Base-by-base conservation (phyloP, 2,797 vertebrate species). In the Lutjanus argentimaculatus region DNA sequence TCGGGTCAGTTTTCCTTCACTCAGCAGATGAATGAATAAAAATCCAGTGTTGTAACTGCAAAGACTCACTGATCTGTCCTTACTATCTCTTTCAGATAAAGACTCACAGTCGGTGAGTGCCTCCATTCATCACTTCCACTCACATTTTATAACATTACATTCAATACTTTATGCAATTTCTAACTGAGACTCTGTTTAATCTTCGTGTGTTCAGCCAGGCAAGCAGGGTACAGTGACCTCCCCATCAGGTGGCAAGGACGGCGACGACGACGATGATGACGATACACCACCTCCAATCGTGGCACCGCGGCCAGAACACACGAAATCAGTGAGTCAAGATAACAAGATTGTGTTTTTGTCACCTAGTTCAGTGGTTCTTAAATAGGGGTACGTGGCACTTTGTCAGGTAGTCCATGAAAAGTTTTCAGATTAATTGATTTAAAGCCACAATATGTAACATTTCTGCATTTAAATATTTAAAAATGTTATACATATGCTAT, bases 271-370 rank as follows among this genome's bases (percentile, higher is more conserved):
- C 0, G 97, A 98, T 1, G 97, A 98, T 7, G 97, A 98, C 55
- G 97, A 97, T 45, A 89, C 96, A 9, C 97, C 97, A 10, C 98
- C 99, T 72, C 98, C 98, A 1, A 71, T 97, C 67, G 97, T 99
- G 91, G 99, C 98, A 36, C 99, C 99, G 0, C 93, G 99, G 45
- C 99, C 98, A 3, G 97, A 98, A 78, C 97, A 98, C 91, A 99
- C 99, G 12, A 99, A 98, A 97, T 99, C 99, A 14, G 99, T 99
- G 80, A 96, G 97, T 92, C 12, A 25, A 36, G 2, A 40, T n/a
- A 0, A n/a, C 2, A 49, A 14, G 5, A 12, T 7, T 46, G 17
- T 15, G 72, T 43, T n/a, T 63, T 36, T 42, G 30, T 10, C 1
- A 36, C 30, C 30, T 36, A 36, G 30, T 36, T 36, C 30, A 36